Percentiles rank a stretch among this genome's conserved stretches.
Evolutionary conservation across 2,797 vertebrate genomes (phyloP).

Genomic region (Poecile montanus): DNA sequence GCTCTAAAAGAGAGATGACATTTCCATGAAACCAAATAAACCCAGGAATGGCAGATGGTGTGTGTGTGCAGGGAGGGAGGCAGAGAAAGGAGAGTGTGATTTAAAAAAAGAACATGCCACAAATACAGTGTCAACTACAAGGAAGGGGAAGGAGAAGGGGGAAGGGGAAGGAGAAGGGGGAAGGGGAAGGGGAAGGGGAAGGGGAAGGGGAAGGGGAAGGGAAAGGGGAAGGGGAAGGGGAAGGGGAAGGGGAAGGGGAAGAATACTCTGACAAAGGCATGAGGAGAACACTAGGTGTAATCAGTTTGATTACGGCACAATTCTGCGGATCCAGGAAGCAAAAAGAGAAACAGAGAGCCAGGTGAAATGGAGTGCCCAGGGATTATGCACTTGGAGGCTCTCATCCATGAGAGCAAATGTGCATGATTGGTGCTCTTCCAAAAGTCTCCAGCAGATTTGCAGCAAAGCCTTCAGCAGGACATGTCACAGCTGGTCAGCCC

Average conservation of each 20-base stretch:
- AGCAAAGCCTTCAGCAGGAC: neutral
- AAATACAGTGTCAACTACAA: neutral
- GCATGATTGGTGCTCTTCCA: fast-evolving
- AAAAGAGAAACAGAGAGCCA: neutral
- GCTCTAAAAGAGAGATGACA: neutral
- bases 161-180: neutral
- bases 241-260: neutral
- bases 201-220: neutral
- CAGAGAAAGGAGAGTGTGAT: neutral
- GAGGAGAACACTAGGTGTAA: fast-evolving
- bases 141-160: neutral
- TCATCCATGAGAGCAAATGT: fast-evolving
- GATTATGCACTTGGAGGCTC: neutral
- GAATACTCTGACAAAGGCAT: neutral
- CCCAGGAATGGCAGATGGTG: slow-evolving; percentile 38
- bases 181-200: no score
- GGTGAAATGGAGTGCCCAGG: fast-evolving
- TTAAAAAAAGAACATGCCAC: slow-evolving; percentile 32
- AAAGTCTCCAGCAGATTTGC: neutral
- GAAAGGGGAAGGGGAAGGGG: neutral
- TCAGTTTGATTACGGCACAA: neutral
- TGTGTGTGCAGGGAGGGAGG: neutral
- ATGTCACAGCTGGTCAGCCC: neutral
- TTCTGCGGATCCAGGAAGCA: neutral
- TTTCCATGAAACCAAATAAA: slow-evolving; percentile 18